Evolutionary conservation across 2,113 vertebrate genomes (phyloP), one percentile per base, ranked within the genome.

Genomic region (Hiodon tergisus): DNA sequence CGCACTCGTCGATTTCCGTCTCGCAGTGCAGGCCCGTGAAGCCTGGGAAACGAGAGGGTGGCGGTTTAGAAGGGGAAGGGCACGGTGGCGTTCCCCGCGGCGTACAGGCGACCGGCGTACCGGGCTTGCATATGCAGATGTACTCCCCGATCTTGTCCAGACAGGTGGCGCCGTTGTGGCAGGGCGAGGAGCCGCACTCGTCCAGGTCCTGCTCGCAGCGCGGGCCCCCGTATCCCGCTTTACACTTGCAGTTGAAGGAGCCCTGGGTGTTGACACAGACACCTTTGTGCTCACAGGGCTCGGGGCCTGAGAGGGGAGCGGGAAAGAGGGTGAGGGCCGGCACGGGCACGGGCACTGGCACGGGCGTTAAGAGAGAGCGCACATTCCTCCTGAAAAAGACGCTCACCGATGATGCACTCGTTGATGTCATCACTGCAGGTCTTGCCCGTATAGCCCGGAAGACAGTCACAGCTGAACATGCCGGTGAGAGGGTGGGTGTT

Each of bases 91-190:
- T 31, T 31, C 31, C 31, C 1, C 31, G 31, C 31, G 31, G 31
- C 31, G 31, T 31, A 31, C 31, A 31, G 31, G 31, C 31, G 31
- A 31, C 31, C 0, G 31, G 14, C 65, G 1, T 73, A 94, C 94
- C 94, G 62, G 91, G 90, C 94, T 93, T 95, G 86, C 94, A 95
- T 77, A 95, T 88, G 79, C 94, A 95, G 0, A 81, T 89, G 87
- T 94, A 95, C 57, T 87, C 89, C 8, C 92, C 94, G 0, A 93
- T 93, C 79, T 93, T 91, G 80, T 94, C 93, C 84, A 93, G 82
- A 65, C 94, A 95, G 51, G 93, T 94, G 81, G 93, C 94, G 1
- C 95, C 94, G 0, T 95, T 94, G 80, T 87, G 89, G 77, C 94
- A 95, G 46, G 94, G 94, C 73, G 81, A 91, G 0, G 93, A 93